Conservation (phyloP, 2,888 invertebrate species). For the Schrankia costaestrigalis region DNA sequence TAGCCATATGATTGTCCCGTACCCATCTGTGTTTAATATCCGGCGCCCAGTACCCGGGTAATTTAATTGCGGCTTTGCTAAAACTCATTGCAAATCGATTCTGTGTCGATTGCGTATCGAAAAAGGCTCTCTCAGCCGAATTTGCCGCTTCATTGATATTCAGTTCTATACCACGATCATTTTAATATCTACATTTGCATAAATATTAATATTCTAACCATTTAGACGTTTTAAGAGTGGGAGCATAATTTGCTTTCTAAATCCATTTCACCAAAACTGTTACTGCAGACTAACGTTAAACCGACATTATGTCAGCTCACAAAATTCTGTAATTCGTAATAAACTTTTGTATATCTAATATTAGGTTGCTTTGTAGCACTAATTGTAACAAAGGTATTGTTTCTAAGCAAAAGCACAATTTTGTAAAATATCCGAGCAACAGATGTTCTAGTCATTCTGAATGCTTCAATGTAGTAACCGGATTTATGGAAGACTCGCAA, state of each 20-base stretch:
- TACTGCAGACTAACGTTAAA: too few species aligned
- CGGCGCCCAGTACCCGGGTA: constrained; percentile 28
- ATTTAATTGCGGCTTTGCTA: constrained; percentile 41
- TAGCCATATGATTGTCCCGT: constrained; percentile 32
- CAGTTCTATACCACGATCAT: constrained; percentile 29
- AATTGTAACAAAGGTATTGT: constrained; percentile 5
- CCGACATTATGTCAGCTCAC: too few species aligned
- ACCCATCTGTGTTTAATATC: constrained; percentile 44
- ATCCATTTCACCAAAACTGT: too few species aligned
- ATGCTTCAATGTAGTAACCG: constrained; percentile 15
- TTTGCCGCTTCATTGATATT: constrained; percentile 45
- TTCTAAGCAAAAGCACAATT: constrained; percentile 8
- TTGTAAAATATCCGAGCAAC: constrained; percentile 16
- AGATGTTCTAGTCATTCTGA: constrained; percentile 21
- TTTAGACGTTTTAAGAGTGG: constrained; percentile 10
- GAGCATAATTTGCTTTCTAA: too few species aligned
- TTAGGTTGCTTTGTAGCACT: too few species aligned
- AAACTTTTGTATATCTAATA: too few species aligned
- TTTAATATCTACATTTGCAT: constrained; percentile 34
- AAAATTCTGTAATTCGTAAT: too few species aligned
- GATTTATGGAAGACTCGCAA: constrained; percentile 25
- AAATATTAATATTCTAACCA: constrained; percentile 25
- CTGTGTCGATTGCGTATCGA: constrained; percentile 33
- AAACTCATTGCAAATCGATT: constrained; percentile 36
- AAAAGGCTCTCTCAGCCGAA: constrained; percentile 26